A percentile compares a stretch with the other conserved stretches of the same genome.
Evolutionary conservation across 2,888 invertebrate species (phyloP).

Genomic region (Lamproptera curius): DNA sequence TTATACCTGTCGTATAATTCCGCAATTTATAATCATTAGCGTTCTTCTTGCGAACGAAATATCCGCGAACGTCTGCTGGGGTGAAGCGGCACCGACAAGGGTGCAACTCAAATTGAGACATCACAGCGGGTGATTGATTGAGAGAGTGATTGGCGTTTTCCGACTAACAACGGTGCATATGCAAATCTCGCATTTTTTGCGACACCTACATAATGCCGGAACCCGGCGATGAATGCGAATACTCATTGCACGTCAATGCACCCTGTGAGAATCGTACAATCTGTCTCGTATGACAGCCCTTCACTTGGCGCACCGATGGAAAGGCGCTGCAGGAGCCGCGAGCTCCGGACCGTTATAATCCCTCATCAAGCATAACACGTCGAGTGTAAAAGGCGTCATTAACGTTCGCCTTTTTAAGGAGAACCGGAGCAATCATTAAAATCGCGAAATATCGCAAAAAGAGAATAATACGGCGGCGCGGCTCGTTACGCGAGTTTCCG

Average conservation of each 20-base stretch:
- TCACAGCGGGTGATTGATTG: slow-evolving; percentile 71
- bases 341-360: slow-evolving; percentile 64
- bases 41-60: slow-evolving; percentile 44
- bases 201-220: slow-evolving; percentile 25
- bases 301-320: slow-evolving; percentile 49
- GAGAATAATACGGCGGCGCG: slow-evolving; percentile 59
- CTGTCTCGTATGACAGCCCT: slow-evolving; percentile 68
- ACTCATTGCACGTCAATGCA: slow-evolving; percentile 55
- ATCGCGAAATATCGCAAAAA: slow-evolving; percentile 69
- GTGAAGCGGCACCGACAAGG: slow-evolving; percentile 38
- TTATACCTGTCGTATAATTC: slow-evolving; percentile 56
- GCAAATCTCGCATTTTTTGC: slow-evolving; percentile 57
- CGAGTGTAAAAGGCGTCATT: slow-evolving; percentile 73
- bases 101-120: slow-evolving; percentile 68
- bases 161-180: slow-evolving; percentile 51
- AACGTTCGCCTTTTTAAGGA: slow-evolving; percentile 74
- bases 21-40: slow-evolving; percentile 70
- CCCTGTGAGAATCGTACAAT: slow-evolving; percentile 60
- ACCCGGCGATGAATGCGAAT: slow-evolving; percentile 45
- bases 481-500: slow-evolving; percentile 72
- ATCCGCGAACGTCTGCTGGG: slow-evolving; percentile 32
- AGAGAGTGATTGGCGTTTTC: slow-evolving; percentile 61
- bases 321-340: slow-evolving; percentile 47
- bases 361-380: slow-evolving; percentile 66
- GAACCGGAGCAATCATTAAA: slow-evolving; percentile 74